A percentile compares a stretch with the other conserved stretches of the same genome.
These are phyloP conservation scores for Rhinoptilus africanus DNA, from an alignment of 2,113 vertebrate species.

Conservation along the genomic window DNA sequence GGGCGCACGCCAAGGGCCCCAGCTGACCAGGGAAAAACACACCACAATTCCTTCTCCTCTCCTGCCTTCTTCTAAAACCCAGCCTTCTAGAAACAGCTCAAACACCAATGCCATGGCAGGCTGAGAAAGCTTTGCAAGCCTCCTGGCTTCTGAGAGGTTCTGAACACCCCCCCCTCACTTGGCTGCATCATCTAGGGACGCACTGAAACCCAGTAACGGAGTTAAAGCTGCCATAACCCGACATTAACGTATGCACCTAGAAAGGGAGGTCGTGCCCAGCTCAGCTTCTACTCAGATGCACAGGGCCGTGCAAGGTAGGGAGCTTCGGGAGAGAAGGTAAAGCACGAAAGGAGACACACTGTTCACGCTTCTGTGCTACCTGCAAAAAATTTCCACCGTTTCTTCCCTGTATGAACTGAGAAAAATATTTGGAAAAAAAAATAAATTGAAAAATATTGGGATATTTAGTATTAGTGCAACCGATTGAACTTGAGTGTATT, in stretches of 20 bases:
- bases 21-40: not conserved
- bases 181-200: not conserved
- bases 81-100: not conserved
- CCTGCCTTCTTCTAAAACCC: not conserved
- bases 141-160: not conserved
- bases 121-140: not conserved
- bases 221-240: not conserved
- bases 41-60: not conserved
- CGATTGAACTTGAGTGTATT: not conserved
- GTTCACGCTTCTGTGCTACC: not conserved
- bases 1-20: not conserved
- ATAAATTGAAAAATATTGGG: too few relatives aligned
- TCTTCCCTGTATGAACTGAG: not conserved
- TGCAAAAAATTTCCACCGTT: not conserved
- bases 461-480: not conserved
- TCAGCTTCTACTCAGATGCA: not conserved
- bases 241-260: accelerated
- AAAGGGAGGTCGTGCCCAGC: not conserved
- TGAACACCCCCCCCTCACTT: not conserved
- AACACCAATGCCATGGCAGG: not conserved
- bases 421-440: not conserved
- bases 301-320: not conserved
- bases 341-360: not conserved
- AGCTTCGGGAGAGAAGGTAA: not conserved
- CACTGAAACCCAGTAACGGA: not conserved